Conservation (phyloP, 1,140 invertebrate species). For the Drosophila mayri region DNA sequence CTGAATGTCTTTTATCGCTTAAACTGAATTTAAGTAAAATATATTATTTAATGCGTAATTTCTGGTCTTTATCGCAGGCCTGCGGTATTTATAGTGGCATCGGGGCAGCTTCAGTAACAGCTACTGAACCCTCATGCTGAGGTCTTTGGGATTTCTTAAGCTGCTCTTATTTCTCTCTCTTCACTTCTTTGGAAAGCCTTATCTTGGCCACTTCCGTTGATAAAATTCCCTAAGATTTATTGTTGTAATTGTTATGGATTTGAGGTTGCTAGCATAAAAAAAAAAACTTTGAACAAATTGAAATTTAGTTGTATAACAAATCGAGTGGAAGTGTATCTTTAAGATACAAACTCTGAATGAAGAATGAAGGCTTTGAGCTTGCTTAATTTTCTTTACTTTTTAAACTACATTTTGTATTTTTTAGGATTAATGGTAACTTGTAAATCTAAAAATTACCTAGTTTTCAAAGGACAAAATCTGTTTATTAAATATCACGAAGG, state of each 20-base stretch:
- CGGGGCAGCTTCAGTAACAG: constrained; percentile 20
- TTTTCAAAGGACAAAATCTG: neutral
- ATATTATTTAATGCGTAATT: constrained; percentile 41
- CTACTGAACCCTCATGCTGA: constrained; percentile 14
- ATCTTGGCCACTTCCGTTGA: constrained; percentile 49
- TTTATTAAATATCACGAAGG: neutral
- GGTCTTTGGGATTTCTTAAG: constrained; percentile 22
- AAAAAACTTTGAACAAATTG: neutral
- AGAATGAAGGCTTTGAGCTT: neutral
- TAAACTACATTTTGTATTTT: neutral
- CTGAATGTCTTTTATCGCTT: constrained; percentile 12
- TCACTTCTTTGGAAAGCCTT: constrained; percentile 13
- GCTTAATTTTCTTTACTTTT: too few species aligned
- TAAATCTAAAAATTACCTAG: neutral
- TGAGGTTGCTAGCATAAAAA: neutral
- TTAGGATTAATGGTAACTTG: neutral
- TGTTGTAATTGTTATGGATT: constrained; percentile 29
- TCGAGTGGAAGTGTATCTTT: neutral
- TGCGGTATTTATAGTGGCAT: constrained; percentile 38
- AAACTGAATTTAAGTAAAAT: constrained; percentile 22
- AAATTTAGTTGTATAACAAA: neutral
- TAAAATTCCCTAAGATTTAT: constrained; percentile 23
- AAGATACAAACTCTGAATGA: neutral
- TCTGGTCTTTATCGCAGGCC: constrained; percentile 27
- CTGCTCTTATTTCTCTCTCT: constrained; percentile 19